Evolutionary conservation across 2,888 invertebrate genomes (phyloP).

Genomic region (Eupithecia tripunctaria): DNA sequence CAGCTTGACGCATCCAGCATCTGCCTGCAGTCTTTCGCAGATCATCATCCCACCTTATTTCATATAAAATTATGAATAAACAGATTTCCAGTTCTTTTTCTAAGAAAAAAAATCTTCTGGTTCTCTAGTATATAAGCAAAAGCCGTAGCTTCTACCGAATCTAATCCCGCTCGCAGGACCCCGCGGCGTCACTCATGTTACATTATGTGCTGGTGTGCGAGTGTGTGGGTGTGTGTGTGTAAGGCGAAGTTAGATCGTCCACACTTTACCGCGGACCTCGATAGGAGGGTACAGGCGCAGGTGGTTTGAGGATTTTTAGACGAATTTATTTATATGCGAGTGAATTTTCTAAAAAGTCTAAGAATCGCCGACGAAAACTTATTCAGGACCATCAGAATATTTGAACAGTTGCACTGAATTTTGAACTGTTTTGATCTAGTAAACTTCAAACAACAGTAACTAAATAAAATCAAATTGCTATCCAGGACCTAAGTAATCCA

Average conservation of each 20-base stretch:
- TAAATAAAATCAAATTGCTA: too few species aligned
- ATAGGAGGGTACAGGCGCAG: conserved; percentile 73
- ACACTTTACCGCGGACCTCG: conserved; percentile 83
- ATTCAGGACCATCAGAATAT: too few species aligned
- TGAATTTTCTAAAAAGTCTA: too few species aligned
- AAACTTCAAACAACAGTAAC: too few species aligned
- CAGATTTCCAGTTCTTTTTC: background rate
- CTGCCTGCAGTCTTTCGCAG: too few species aligned
- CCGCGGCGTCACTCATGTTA: conserved; percentile 63
- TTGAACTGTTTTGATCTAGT: too few species aligned
- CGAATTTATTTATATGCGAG: background rate
- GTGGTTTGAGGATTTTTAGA: conserved; percentile 31
- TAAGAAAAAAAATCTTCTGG: background rate
- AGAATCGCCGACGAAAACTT: too few species aligned
- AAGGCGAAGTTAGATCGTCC: conserved; percentile 84
- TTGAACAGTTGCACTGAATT: too few species aligned
- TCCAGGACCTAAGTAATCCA: too few species aligned
- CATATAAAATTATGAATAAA: background rate
- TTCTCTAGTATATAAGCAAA: conserved; percentile 24
- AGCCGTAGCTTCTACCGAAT: conserved; percentile 63
- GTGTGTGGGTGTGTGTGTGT: conserved; percentile 62
- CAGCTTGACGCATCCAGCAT: too few species aligned
- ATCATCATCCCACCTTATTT: too few species aligned
- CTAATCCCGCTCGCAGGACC: conserved; percentile 74
- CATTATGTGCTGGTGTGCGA: conserved; percentile 49